Evolutionary conservation across 2,888 invertebrate genomes (phyloP), one percentile per base, ranked within the genome.

Genomic region (Brenthis hecate): DNA sequence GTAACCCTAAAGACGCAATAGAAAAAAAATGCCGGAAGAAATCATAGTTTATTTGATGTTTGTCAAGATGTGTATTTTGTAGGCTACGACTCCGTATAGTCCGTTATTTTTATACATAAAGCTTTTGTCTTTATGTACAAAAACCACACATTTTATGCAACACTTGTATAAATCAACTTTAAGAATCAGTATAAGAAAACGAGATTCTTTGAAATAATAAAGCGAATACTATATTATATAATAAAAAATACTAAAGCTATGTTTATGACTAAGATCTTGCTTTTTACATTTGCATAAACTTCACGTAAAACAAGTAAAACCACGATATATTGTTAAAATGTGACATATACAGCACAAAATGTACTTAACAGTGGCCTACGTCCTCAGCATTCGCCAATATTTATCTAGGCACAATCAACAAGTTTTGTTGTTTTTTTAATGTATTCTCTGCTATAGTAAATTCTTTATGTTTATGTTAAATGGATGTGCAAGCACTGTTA

Each of bases 1-100:
- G 60, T 60, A 60, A 60, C 11, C 16, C 28, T 16, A 60, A 11
- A 60, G 32, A 60, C 50, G 50, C 32, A 60, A 28, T 60, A 50
- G 13, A 32, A 11, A 28, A 28, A 16, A 50, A 50, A 50, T 60
- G 28, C 50, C 50, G 58, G 50, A 60, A 60, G 50, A 50, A 50
- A 14, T 60, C 13, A 28, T 13, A 16, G 13, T 60, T n/a, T 60
- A 13, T 32, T 32, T 58, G 58, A 23, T 60, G 13, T 60, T 28
- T 3, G 13, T 50, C 16, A 50, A 28, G 23, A 23, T 23, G 14
- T 23, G 28, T 32, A 16, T 50, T 28, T 60, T 8, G 50, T 50
- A 60, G 50, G 2, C 28, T 16, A n/a, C 36, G 36, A 43, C 36
- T 43, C 11, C 11, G 11, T 11, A 43, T 43, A 11, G 11, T 43